phyloP scores from a whole-genome alignment of 2,113 vertebrate species.

The Vulpes ferrilata region DNA sequence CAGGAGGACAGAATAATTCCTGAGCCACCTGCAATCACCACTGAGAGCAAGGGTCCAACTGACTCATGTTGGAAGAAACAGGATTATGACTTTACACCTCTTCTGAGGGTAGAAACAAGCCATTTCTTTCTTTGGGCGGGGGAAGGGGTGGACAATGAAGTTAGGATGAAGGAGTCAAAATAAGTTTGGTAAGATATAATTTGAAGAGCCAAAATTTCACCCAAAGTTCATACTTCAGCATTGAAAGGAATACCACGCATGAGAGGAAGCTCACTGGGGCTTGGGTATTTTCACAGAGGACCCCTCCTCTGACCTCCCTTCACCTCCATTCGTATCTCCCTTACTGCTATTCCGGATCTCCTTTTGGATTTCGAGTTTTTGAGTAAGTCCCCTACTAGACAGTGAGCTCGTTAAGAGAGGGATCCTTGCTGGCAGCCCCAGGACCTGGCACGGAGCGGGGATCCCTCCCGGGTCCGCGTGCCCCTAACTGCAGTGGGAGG shows the following conservation, averaged over 20 bases:
- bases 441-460: neutral
- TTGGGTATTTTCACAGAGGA: neutral
- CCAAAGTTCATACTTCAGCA: neutral
- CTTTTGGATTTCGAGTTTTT: neutral
- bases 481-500: neutral
- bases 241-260: neutral
- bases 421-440: neutral
- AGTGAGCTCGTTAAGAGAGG: neutral
- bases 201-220: neutral
- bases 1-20: neutral
- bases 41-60: neutral
- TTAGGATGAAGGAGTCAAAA: neutral
- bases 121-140: neutral
- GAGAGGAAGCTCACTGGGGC: neutral
- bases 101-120: slow-evolving; percentile 9
- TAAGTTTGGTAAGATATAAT: neutral
- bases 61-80: neutral
- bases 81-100: neutral
- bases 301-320: neutral
- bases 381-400: neutral
- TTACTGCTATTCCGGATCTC: neutral
- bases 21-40: neutral
- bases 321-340: neutral
- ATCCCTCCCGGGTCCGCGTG: fast-evolving
- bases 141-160: neutral